Base-by-base conservation (phyloP, 2,113 vertebrate genomes). In the Rhinolophus ferrumequinum region DNA sequence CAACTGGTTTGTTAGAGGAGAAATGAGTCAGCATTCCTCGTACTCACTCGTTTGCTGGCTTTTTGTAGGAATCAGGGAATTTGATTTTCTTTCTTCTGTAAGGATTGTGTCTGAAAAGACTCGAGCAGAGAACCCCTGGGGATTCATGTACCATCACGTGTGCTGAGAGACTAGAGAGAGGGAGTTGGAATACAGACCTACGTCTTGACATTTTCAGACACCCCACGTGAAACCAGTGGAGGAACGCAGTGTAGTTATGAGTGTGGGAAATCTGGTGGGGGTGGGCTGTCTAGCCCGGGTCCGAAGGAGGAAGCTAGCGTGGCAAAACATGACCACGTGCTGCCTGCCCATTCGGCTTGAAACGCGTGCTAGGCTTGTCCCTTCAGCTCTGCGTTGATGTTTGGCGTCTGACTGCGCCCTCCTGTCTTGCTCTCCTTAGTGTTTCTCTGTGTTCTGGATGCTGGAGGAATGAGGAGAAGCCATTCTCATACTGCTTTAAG, bases 381-480 rank as follows among this genome's bases (percentile, higher is more conserved):
- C 2, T 76, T 2, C 64, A 69, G 62, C 22, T 76, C 12, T 1
- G 5, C 54, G 21, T 8, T 3, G 13, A 44, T 24, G 44, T 72
- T 90, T 96, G 28, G 2, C 1, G 41, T 0, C 35, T 58, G 18
- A 58, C 81, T 18, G n/a, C 9, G 6, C 24, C 50, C 33, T 50
- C 10, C 44, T 38, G 1, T 0, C 30, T 70, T 44, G 8, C 3
- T 30, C 3, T 83, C 9, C 58, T 50, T 0, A 0, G 7, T 7
- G 6, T 44, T 38, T 62, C 35, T n/a, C 10, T 64, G 21, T 50
- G 2, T 47, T n/a, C 62, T 56, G 56, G 66, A 70, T 86, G 6
- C 50, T n/a, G 67, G 28, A 35, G 54, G 56, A 76, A 3, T 8
- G 24, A 58, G 41, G 18, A 33, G 28, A 35, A 35, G 26, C 30